Base-by-base conservation (phyloP, 2,113 vertebrate genomes). In the Turdus rufiventris region DNA sequence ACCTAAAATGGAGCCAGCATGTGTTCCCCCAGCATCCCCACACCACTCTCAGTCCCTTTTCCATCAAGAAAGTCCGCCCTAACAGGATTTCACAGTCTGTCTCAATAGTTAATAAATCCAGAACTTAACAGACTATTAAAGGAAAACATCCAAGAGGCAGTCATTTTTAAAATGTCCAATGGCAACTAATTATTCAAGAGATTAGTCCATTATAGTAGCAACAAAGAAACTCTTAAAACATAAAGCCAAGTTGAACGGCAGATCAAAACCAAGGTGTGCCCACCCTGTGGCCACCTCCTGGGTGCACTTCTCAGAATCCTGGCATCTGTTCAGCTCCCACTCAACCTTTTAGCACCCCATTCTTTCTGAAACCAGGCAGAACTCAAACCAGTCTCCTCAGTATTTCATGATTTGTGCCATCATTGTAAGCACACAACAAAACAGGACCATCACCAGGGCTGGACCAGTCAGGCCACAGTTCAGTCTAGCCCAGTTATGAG, bases 11-110 rank as follows among this genome's bases (percentile, higher is more conserved):
- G 80, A 72, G 38, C 43, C 85, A 50, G 33, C 0, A 0, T 23
- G 79, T 51, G 74, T 10, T 92, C 25, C 26, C 33, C 17, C 38
- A 45, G 31, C 81, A 83, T 3, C 19, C 29, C 38, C 40, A 20
- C 56, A 73, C 5, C 56, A 51, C 56, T 34, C 82, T 73, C 34
- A 25, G 42, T 47, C 43, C 51, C 16, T 77, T 84, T 90, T 85
- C 75, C 68, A 88, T 61, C 67, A 61, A 40, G 60, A 43, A 89
- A 89, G 56, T 74, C 67, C 66, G 20, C 66, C 1, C 0, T 83
- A 97, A 96, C 72, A 94, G 71, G 93, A 95, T 95, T 96, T 96
- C 93, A 92, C 91, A 96, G 88, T 66, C 89, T 94, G 91, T 91
- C 91, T 89, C 90, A 79, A 67, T 33, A 90, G 93, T 74, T 93